Percentiles rank a stretch among this genome's conserved stretches.
phyloP scores from a whole-genome alignment of 2,113 vertebrate species.

The Equus przewalskii region DNA sequence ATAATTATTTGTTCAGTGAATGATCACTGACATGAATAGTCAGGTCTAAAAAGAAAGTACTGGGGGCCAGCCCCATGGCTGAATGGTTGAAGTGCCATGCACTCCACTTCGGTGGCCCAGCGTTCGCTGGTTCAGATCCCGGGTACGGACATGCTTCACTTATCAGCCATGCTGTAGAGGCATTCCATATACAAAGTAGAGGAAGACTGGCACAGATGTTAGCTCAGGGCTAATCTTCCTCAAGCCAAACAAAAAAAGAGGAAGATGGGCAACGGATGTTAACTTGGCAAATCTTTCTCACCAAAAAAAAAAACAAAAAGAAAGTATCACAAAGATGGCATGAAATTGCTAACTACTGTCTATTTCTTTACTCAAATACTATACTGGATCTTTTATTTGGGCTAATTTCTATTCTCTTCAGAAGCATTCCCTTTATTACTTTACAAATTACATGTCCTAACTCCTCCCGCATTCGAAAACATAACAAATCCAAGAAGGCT shows the following conservation, averaged over 20 bases:
- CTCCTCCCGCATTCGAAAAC: not conserved
- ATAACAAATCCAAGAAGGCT: not conserved
- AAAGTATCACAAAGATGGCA: not conserved
- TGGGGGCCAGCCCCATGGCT: not conserved
- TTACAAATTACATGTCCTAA: not conserved
- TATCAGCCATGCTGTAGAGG: too few relatives aligned
- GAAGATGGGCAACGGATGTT: too few relatives aligned
- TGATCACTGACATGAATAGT: not conserved
- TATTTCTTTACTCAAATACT: not conserved
- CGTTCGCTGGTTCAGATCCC: too few relatives aligned
- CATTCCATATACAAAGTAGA: too few relatives aligned
- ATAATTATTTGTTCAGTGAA: not conserved
- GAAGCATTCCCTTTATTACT: not conserved
- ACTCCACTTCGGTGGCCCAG: too few relatives aligned
- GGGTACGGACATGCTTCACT: too few relatives aligned
- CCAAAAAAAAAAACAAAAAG: not conserved
- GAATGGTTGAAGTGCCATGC: too few relatives aligned
- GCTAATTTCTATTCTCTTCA: conserved; percentile 6
- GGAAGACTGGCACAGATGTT: too few relatives aligned
- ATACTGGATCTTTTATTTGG: not conserved
- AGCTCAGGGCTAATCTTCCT: too few relatives aligned
- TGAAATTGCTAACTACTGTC: not conserved
- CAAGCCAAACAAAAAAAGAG: too few relatives aligned
- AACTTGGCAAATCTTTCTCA: too few relatives aligned
- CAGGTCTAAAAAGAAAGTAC: not conserved